These are phyloP conservation scores for Drosophila pseudotalamancana DNA, from an alignment of 2,888 invertebrate genomes.

Conservation along the genomic window DNA sequence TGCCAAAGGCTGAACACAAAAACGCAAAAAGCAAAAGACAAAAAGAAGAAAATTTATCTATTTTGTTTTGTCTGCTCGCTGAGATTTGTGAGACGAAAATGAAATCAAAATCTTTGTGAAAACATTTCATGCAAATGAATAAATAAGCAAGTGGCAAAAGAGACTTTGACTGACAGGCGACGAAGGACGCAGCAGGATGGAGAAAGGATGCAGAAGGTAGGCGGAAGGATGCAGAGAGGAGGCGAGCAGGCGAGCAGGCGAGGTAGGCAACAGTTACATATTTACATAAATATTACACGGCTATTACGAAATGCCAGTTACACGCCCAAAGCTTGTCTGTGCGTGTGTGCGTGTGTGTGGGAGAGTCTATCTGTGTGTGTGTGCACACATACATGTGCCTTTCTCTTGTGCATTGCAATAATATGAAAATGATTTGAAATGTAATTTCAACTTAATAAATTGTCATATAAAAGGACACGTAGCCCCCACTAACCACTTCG, in stretches of 20 bases:
- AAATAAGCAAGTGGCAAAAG: conserved; percentile 62
- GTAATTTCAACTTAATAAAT: conserved; percentile 78
- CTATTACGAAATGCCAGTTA: conserved; percentile 53
- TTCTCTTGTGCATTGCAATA: conserved; percentile 64
- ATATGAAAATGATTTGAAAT: conserved; percentile 75
- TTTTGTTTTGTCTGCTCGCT: neutral
- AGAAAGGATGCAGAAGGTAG: neutral
- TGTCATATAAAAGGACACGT: conserved; percentile 50
- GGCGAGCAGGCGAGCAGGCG: neutral
- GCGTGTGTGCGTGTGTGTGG: conserved; percentile 4
- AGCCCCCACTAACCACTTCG: conserved; percentile 1
- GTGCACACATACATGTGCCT: conserved; percentile 16
- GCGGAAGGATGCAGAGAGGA: neutral
- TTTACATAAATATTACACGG: conserved; percentile 74
- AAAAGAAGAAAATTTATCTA: neutral
- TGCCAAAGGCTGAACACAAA: too few species aligned
- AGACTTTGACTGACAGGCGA: conserved; percentile 56
- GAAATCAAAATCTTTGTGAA: conserved; percentile 72
- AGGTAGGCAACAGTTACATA: conserved; percentile 60
- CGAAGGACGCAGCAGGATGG: neutral
- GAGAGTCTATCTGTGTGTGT: too few species aligned
- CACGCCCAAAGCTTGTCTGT: conserved; percentile 10
- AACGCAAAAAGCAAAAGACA: too few species aligned
- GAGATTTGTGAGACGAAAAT: conserved; percentile 38
- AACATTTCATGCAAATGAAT: conserved; percentile 75